These are phyloP conservation scores for Ageneiosus marmoratus DNA, from an alignment of 2,113 vertebrate species.

Conservation along the genomic window DNA sequence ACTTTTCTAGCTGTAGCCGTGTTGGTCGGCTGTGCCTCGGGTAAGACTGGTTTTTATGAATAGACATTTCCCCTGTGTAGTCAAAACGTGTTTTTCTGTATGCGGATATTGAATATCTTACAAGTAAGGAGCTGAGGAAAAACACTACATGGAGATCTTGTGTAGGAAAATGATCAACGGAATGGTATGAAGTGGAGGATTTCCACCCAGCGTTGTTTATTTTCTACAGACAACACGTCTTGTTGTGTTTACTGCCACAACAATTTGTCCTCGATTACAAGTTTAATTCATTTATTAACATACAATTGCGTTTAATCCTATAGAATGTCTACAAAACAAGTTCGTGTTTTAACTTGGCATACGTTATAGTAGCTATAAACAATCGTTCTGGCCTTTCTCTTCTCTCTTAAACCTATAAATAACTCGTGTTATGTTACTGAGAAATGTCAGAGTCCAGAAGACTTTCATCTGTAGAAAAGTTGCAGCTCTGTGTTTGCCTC, in stretches of 20 bases:
- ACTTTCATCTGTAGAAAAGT: background rate
- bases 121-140: background rate
- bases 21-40: conserved; percentile 53
- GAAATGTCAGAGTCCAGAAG: background rate
- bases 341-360: too few relatives aligned
- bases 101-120: too few relatives aligned
- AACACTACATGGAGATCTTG: background rate
- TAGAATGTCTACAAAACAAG: too few relatives aligned
- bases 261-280: too few relatives aligned
- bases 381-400: too few relatives aligned
- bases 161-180: background rate
- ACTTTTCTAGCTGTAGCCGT: conserved; percentile 32
- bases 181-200: background rate
- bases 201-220: background rate
- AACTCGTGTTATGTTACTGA: background rate
- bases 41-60: background rate
- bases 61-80: background rate
- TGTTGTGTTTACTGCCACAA: too few relatives aligned
- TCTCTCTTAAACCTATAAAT: background rate
- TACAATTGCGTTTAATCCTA: too few relatives aligned
- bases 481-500: background rate
- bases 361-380: too few relatives aligned
- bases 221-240: background rate
- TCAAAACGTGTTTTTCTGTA: background rate
- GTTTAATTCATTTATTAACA: too few relatives aligned